Conservation (phyloP, 2,113 vertebrate species). For the Dascyllus trimaculatus region DNA sequence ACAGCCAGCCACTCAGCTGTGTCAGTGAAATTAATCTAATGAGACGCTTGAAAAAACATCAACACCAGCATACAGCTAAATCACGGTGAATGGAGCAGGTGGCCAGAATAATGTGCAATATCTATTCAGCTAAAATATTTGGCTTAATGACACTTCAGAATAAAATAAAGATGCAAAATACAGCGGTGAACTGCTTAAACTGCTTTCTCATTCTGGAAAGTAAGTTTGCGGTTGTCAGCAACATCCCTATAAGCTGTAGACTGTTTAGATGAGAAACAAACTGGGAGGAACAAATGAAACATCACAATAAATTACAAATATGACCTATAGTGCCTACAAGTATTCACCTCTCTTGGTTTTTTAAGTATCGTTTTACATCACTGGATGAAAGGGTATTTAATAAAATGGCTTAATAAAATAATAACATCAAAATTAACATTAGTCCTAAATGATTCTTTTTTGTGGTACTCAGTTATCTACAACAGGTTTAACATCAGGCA, state of each 20-base stretch:
- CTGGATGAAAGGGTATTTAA: background rate
- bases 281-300: background rate
- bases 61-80: constrained; percentile 35
- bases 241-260: background rate
- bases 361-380: background rate
- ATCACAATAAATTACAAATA: background rate
- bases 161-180: background rate
- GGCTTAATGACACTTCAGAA: constrained; percentile 4
- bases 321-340: background rate
- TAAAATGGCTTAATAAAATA: background rate
- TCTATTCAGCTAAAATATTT: constrained; percentile 11
- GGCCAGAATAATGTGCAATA: background rate
- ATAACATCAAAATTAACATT: background rate
- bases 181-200: background rate
- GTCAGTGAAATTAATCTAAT: constrained; percentile 61
- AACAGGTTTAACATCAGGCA: constrained; percentile 32
- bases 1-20: constrained; percentile 52
- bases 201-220: background rate
- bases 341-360: background rate
- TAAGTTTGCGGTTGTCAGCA: background rate
- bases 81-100: constrained; percentile 18
- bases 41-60: constrained; percentile 41
- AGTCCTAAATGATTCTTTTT: background rate
- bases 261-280: background rate
- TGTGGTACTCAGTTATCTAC: background rate